These are phyloP conservation scores for Limnodromus scolopaceus DNA, from an alignment of 2,797 vertebrate genomes.

Conservation along the genomic window DNA sequence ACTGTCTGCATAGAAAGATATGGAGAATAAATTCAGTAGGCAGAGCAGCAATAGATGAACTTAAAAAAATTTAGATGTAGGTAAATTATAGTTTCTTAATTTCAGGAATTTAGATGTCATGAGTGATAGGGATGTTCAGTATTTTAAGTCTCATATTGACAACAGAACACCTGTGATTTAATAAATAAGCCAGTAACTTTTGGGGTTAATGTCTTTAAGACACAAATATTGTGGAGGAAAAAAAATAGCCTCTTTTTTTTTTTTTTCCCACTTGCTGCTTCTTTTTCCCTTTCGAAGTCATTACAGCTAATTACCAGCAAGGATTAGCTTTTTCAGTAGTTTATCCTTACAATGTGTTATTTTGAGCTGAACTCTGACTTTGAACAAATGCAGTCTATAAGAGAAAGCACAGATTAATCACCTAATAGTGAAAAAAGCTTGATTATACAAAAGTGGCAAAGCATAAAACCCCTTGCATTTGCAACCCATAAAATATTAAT, in stretches of 20 bases:
- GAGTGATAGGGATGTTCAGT: not conserved
- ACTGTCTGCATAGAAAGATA: not conserved
- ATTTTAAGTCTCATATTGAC: not conserved
- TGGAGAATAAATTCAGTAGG: not conserved
- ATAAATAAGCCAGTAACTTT: not conserved
- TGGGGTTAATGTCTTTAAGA: not conserved
- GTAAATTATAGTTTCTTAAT: not conserved
- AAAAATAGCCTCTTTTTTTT: not conserved
- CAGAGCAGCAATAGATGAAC: not conserved
- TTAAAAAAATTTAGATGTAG: not conserved
- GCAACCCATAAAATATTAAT: conserved; percentile 6
- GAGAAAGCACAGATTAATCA: conserved; percentile 43
- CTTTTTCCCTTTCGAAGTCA: not conserved
- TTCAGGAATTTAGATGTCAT: not conserved
- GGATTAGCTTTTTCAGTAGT: not conserved
- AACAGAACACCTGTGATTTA: not conserved
- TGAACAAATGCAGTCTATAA: not conserved
- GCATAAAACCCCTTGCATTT: not conserved
- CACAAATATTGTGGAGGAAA: not conserved
- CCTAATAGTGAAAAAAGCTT: conserved; percentile 22
- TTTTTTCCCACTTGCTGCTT: not conserved
- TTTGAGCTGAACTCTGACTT: not conserved
- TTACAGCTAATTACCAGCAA: conserved; percentile 1
- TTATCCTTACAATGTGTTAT: not conserved
- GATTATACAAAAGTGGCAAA: conserved; percentile 13